Base-by-base conservation (phyloP, 2,797 vertebrate genomes). In the Ammospiza maritima region DNA sequence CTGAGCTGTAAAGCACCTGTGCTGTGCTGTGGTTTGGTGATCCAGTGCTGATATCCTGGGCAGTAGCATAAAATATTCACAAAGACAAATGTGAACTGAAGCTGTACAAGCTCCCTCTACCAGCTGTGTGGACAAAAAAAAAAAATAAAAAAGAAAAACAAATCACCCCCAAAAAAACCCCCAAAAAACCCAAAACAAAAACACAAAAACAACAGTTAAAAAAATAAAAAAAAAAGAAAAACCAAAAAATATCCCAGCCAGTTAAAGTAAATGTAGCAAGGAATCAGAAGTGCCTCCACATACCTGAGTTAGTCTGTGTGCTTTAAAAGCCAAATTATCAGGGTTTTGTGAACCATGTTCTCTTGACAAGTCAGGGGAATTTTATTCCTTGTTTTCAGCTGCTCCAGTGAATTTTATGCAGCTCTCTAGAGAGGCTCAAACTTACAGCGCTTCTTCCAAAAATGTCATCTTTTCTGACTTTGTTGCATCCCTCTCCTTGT, bases 41-140 rank as follows among this genome's bases (percentile, higher is more conserved):
- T 89, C 91, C 79, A 76, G 45, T 54, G 19, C 56, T 76, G 77
- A 45, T 89, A 88, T 57, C 53, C 47, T 90, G 85, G 45, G 42
- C 67, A 18, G 76, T 29, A 91, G 57, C 50, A 82, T 95, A 79
- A 97, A 97, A 94, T 94, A 94, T 91, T 92, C 89, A 93, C 85
- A 88, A 91, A 94, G 85, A 90, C 87, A 96, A 96, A 96, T 90
- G 76, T 29, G 76, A 94, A 18, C 34, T 64, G 87, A 81, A 85
- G 67, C 71, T 1, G 7, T 93, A 87, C 69, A 72, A 70, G 20
- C n/a, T 92, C 19, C 53, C 34, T 95, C 57, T 80, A 44, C 57
- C 30, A 93, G 64, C 69, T 87, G 45, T 36, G 30, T 77, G 61
- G 71, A 66, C 6, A 13, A 14, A 11, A 62, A 71, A 71, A 64